Conservation (phyloP, 2,797 vertebrate species). For the Fistularia commersonii region DNA sequence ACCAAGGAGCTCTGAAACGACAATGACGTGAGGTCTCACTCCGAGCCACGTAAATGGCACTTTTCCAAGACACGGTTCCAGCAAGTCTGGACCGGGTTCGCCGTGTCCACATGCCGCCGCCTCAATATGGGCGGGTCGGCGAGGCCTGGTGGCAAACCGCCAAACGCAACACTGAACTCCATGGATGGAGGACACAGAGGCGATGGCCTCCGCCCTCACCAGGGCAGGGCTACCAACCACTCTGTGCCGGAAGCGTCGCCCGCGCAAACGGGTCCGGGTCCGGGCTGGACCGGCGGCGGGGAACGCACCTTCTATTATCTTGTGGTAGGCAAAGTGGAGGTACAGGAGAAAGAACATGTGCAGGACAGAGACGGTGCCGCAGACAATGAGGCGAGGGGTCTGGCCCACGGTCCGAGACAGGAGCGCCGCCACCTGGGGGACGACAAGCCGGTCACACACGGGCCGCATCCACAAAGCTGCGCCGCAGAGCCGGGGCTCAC, state of each 20-base stretch:
- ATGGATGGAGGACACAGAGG: no score
- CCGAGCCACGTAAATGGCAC: neutral
- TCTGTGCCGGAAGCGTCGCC: no score
- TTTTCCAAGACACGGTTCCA: no score
- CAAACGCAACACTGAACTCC: no score
- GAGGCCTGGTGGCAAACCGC: no score
- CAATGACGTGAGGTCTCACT: constrained; percentile 1
- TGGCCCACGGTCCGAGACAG: constrained; percentile 92
- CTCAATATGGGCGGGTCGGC: no score
- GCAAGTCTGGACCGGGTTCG: no score
- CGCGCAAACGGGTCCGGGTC: no score
- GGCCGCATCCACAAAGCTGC: neutral
- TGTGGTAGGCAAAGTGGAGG: constrained; percentile 96
- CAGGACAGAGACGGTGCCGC: constrained; percentile 83
- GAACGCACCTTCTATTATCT: constrained; percentile 87
- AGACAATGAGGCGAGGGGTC: constrained; percentile 90
- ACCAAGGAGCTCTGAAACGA: constrained; percentile 84
- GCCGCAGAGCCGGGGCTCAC: constrained; percentile 56
- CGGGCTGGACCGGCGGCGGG: neutral
- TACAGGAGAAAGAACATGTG: constrained; percentile 98
- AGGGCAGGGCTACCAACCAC: no score
- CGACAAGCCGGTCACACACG: neutral
- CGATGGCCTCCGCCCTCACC: no score
- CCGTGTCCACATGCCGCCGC: no score
- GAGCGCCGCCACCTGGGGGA: constrained; percentile 83